Evolutionary conservation across 2,888 invertebrate species (phyloP), one percentile per base, ranked within the genome.

Genomic region (Pristionchus japonicus): DNA sequence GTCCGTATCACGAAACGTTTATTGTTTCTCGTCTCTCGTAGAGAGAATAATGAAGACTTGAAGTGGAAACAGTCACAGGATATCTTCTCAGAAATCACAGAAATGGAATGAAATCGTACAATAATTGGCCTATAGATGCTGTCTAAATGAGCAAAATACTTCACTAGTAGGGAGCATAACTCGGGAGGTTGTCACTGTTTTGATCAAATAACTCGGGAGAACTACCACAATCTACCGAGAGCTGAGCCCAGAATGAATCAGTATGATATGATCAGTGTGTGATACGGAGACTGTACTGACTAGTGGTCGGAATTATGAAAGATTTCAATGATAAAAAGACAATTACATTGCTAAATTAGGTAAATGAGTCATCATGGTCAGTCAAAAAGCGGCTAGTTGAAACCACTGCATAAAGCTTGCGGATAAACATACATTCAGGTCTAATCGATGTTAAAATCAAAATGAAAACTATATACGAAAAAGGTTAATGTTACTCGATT

Each of bases 1-100:
- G n/a, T 23, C 43, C 9, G 15, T 64, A 9, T 27, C 7, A 34
- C 17, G 64, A 64, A 64, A 31, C 2, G 11, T 64, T 64, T 57
- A 57, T 64, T 64, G 31, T 64, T 64, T 64, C 64, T 64, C 64
- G 7, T 20, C 34, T 70, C 70, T 70, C 70, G 11, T 37, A 37
- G 70, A 37, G 70, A 70, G 34, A 70, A 70, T 40, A 70, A 70
- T 37, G 20, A 17, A 70, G 40, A 70, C 70, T 70, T 70, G 70
- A 37, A 70, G 20, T 37, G 37, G 37, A 34, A 37, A 37, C 1
- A 11, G 43, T 77, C 77, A 77, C 77, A 77, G 77, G 77, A 77
- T 77, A 77, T 77, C 77, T 77, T 77, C 77, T 43, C 43, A 47
- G 70, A 77, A 77, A 77, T 77, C 77, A 77, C 77, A 77, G 77